phyloP scores from a whole-genome alignment of 92 coral and sea anemone species.

The Porites evermanni region DNA sequence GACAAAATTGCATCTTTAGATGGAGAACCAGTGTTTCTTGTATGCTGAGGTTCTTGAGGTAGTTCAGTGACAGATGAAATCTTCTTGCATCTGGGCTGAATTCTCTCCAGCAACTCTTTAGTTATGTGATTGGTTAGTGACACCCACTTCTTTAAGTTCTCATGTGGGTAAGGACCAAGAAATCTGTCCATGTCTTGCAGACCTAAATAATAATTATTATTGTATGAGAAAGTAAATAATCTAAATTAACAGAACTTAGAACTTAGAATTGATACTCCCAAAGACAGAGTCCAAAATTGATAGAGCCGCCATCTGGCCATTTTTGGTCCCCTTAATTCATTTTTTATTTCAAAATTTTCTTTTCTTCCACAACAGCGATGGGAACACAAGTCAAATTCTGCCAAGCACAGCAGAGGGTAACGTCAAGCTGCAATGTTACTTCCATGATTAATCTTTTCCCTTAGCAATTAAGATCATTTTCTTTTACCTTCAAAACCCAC shows the following conservation, averaged over 20 bases:
- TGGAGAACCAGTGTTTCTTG: constrained; percentile 3
- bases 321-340: too few species aligned
- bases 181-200: constrained; percentile 83
- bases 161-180: constrained; percentile 92
- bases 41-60: constrained; percentile 50
- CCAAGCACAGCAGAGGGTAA: too few species aligned
- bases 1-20: constrained; percentile 40
- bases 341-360: too few species aligned
- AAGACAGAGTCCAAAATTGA: too few species aligned
- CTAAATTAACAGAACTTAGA: background rate
- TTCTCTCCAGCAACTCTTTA: constrained; percentile 67
- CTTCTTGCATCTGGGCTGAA: constrained; percentile 82
- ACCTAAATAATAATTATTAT: constrained; percentile 42
- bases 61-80: constrained; percentile 89
- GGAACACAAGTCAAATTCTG: too few species aligned
- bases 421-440: too few species aligned
- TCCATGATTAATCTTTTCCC: too few species aligned
- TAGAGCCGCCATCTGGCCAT: too few species aligned
- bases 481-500: background rate
- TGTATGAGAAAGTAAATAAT: background rate
- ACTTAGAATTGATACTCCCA: too few species aligned
- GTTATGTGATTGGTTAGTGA: constrained; percentile 84
- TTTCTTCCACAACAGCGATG: too few species aligned
- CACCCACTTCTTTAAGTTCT: constrained; percentile 90
- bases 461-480: too few species aligned